Evolutionary conservation across 2,888 invertebrate genomes (phyloP), one percentile per base, ranked within the genome.

Genomic region (Scotopteryx bipunctaria): DNA sequence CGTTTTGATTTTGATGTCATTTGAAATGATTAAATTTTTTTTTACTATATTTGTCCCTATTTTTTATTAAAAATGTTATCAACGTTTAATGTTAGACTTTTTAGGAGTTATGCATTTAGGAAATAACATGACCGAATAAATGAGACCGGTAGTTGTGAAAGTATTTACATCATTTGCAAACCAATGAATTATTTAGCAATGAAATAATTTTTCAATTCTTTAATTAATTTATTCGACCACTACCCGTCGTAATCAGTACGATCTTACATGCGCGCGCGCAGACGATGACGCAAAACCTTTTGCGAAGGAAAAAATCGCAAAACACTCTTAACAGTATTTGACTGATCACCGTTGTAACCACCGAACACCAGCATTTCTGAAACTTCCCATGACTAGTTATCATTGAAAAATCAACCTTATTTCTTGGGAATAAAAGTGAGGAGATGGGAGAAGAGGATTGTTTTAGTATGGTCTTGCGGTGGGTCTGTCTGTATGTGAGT

Each of bases 271-370:
- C 61, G 76, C 85, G 78, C 63, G 81, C 86, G 64, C 84, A 86
- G 87, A 86, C 86, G 79, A 73, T 87, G 87, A 87, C 85, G 86
- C 73, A 82, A 78, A 76, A 52, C 69, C 71, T 65, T n/a, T 75
- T 72, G 69, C 70, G 57, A 61, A 57, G 59, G 70, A 75, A 74
- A 69, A 63, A 64, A 57, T 43, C 51, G 47, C 59, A 65, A 68
- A 69, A 67, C 64, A 60, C 44, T 53, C 48, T 49, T 66, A 69
- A 71, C 67, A 66, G 67, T 67, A 66, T 76, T 71, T 74, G 72
- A 80, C 66, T 73, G 73, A 81, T 77, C 65, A 76, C 73, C 64
- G 68, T 64, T 61, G 61, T 41, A 44, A 27, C 36, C 63, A 46
- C 35, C 52, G 23, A 21, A 5, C 21, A 33, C n/a, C 14, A 38